Percentiles rank a stretch among this genome's conserved stretches.
Conservation (phyloP, 2,888 invertebrate genomes). For the Luperina testacea region DNA sequence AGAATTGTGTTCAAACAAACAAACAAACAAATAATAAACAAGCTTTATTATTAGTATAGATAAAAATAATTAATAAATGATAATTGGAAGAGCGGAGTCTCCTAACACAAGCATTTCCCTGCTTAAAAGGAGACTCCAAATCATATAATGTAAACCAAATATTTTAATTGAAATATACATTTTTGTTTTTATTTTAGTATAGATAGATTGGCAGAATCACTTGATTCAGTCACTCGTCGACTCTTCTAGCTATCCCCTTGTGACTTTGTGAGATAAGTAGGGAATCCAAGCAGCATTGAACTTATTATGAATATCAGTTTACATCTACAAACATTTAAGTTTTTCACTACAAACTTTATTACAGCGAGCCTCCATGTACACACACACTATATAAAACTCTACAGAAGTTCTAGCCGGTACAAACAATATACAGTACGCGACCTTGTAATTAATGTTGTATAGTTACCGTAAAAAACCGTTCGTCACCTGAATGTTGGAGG, state of each 20-base stretch:
- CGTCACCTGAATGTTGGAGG: not conserved
- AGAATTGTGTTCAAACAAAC: too few relatives aligned
- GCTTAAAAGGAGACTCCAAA: too few relatives aligned
- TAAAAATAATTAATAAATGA: too few relatives aligned
- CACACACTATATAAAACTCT: not conserved
- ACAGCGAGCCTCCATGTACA: not conserved
- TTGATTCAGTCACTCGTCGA: not conserved
- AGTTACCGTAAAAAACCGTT: not conserved
- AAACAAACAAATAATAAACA: too few relatives aligned
- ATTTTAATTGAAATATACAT: too few relatives aligned
- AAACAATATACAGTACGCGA: not conserved
- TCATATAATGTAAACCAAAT: too few relatives aligned
- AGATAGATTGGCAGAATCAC: not conserved
- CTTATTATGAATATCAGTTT: not conserved
- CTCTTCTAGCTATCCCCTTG: not conserved
- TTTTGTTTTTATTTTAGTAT: not conserved
- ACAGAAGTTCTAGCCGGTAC: not conserved
- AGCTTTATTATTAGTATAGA: not conserved
- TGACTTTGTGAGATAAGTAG: not conserved
- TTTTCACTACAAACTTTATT: slow-evolving; percentile 6
- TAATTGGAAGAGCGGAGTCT: too few relatives aligned
- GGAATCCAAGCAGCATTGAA: too few relatives aligned
- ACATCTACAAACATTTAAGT: slow-evolving; percentile 14
- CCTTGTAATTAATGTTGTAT: not conserved
- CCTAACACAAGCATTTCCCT: too few relatives aligned